Conservation (phyloP, 1,140 invertebrate species). For the Drosophila eugracilis region DNA sequence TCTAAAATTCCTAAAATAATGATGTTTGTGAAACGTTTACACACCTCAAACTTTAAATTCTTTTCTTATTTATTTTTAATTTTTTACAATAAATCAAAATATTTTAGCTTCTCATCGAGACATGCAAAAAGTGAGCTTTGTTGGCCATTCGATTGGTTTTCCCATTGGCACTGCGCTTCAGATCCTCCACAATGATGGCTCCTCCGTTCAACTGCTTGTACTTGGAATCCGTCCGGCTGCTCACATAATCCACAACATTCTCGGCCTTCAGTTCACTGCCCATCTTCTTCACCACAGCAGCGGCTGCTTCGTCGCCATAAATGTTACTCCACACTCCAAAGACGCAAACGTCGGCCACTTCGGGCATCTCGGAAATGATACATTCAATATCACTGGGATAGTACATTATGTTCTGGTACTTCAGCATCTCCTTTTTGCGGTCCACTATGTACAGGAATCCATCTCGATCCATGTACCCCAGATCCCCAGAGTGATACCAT, state of each 20-base stretch:
- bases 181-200: slow-evolving; percentile 18
- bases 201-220: slow-evolving; percentile 33
- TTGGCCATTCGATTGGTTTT: slow-evolving; percentile 32
- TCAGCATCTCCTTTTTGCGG: slow-evolving; percentile 88
- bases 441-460: slow-evolving; percentile 86
- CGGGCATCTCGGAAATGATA: slow-evolving; percentile 50
- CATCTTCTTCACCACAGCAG: slow-evolving; percentile 48
- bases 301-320: slow-evolving; percentile 56
- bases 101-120: neutral
- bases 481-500: slow-evolving; percentile 89
- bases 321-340: slow-evolving; percentile 57
- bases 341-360: slow-evolving; percentile 66
- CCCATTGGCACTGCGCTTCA: slow-evolving; percentile 22
- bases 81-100: too few species aligned
- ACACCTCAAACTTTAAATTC: too few species aligned
- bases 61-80: too few species aligned
- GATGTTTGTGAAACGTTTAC: slow-evolving; percentile 84
- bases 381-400: slow-evolving; percentile 68
- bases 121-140: slow-evolving; percentile 13
- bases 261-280: slow-evolving; percentile 6
- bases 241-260: slow-evolving; percentile 29
- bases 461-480: slow-evolving; percentile 87
- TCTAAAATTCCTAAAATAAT: slow-evolving; percentile 67
- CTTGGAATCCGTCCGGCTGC: slow-evolving; percentile 6
- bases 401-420: slow-evolving; percentile 73